A percentile compares a stretch with the other conserved stretches of the same genome.
These are phyloP conservation scores for Globicephala melas DNA, from an alignment of 2,113 vertebrate species.

Conservation along the genomic window DNA sequence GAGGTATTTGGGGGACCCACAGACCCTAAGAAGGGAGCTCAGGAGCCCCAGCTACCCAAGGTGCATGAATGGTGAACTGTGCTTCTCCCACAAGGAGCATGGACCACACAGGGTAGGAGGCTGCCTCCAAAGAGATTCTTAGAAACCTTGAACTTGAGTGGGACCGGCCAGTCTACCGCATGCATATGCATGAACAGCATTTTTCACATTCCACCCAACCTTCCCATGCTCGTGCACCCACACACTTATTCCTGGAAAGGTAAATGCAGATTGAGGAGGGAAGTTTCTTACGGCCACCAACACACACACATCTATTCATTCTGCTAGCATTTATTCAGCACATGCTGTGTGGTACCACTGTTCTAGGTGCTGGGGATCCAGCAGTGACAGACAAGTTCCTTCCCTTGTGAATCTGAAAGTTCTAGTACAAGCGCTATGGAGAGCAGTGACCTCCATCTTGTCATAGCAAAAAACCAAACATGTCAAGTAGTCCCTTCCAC, in stretches of 20 bases:
- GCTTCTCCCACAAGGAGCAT: not conserved
- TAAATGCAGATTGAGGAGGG: not conserved
- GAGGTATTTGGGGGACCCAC: not conserved
- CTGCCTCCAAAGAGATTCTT: slow-evolving; percentile 56
- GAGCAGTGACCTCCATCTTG: not conserved
- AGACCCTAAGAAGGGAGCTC: not conserved
- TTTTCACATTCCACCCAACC: slow-evolving; percentile 57
- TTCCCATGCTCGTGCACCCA: not conserved
- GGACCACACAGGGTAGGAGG: slow-evolving; percentile 40
- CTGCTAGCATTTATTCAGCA: not conserved
- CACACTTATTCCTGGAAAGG: slow-evolving; percentile 60
- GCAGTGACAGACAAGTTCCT: not conserved
- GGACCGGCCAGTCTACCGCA: not conserved
- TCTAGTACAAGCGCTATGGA: not conserved
- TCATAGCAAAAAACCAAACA: not conserved
- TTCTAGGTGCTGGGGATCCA: not conserved
- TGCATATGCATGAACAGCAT: slow-evolving; percentile 50
- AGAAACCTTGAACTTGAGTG: slow-evolving; percentile 41
- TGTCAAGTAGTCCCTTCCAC: not conserved
- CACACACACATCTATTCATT: not conserved
- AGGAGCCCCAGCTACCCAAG: not conserved
- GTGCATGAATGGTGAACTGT: not conserved
- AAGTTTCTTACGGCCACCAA: not conserved
- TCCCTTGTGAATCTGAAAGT: not conserved
- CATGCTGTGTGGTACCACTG: not conserved